These are phyloP conservation scores for Eueremaeus valkanovi DNA, from an alignment of 2,888 invertebrate species.

Conservation along the genomic window DNA sequence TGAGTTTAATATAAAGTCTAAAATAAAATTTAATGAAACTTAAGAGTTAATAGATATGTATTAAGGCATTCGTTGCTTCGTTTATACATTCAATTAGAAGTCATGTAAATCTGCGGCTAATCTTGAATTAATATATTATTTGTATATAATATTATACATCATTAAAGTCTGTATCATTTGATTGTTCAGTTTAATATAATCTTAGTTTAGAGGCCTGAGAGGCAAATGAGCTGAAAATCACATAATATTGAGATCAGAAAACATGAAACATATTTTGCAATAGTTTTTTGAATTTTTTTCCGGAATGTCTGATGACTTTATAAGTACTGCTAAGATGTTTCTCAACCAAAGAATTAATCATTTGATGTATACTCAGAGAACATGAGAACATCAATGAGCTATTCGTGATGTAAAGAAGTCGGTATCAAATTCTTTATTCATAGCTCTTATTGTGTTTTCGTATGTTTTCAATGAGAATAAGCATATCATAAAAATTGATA, in stretches of 20 bases:
- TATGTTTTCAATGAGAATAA: too few relatives aligned
- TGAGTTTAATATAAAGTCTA: constrained; percentile 29
- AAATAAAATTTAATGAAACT: constrained; percentile 4
- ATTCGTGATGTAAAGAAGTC: constrained; percentile 25
- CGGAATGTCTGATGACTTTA: constrained; percentile 27
- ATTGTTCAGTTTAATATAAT: constrained; percentile 7
- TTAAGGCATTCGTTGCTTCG: constrained; percentile 3
- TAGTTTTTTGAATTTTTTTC: not conserved
- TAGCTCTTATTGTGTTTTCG: not conserved
- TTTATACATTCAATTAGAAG: constrained; percentile 4
- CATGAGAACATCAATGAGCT: too few relatives aligned
- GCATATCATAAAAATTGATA: not conserved
- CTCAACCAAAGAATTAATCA: not conserved
- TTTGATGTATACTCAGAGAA: constrained; percentile 4
- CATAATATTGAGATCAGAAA: not conserved
- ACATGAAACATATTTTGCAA: not conserved
- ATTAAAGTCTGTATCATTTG: constrained; percentile 13
- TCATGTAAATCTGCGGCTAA: constrained; percentile 3
- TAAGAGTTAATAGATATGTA: constrained; percentile 4
- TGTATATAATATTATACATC: too few relatives aligned
- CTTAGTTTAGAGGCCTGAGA: not conserved
- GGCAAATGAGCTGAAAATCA: not conserved
- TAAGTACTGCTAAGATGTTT: constrained; percentile 14
- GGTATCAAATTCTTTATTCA: constrained; percentile 11
- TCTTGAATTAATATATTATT: constrained; percentile 3